These are phyloP conservation scores for Leucoptera coffeella DNA, from an alignment of 2,888 invertebrate species.

Conservation along the genomic window DNA sequence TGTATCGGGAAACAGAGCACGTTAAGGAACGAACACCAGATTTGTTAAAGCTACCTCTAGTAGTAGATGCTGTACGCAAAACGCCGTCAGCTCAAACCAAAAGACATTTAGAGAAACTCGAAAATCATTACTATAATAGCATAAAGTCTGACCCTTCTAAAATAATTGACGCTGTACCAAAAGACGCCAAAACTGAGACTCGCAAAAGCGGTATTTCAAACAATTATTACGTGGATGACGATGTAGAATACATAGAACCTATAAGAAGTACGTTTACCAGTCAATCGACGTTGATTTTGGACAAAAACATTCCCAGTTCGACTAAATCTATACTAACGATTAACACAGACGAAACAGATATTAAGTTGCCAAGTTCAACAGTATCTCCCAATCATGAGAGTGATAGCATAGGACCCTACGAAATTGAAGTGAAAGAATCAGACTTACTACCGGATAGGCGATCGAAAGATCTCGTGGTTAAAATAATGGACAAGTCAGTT, in stretches of 20 bases:
- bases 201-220: slow-evolving; percentile 35
- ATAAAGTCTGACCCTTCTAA: slow-evolving; percentile 16
- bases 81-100: slow-evolving; percentile 32
- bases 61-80: slow-evolving; percentile 39
- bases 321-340: slow-evolving; percentile 26
- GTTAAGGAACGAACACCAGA: slow-evolving; percentile 34
- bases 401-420: slow-evolving; percentile 39
- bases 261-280: slow-evolving; percentile 42
- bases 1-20: slow-evolving; percentile 21
- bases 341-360: slow-evolving; percentile 40
- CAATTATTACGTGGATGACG: slow-evolving; percentile 26
- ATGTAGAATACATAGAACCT: slow-evolving; percentile 47
- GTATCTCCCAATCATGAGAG: slow-evolving; percentile 34
- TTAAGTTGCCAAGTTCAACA: slow-evolving; percentile 36
- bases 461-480: slow-evolving; percentile 31
- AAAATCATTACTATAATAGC: slow-evolving; percentile 41
- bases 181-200: slow-evolving; percentile 36
- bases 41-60: slow-evolving; percentile 35
- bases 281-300: slow-evolving; percentile 41
- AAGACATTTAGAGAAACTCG: slow-evolving; percentile 40
- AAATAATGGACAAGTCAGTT: slow-evolving; percentile 68
- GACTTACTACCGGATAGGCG: slow-evolving; percentile 25
- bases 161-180: slow-evolving; percentile 38
- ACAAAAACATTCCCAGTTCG: slow-evolving; percentile 22
- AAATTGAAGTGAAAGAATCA: slow-evolving; percentile 38